Base-by-base conservation (phyloP, 2,113 vertebrate species). In the Ondatra zibethicus region DNA sequence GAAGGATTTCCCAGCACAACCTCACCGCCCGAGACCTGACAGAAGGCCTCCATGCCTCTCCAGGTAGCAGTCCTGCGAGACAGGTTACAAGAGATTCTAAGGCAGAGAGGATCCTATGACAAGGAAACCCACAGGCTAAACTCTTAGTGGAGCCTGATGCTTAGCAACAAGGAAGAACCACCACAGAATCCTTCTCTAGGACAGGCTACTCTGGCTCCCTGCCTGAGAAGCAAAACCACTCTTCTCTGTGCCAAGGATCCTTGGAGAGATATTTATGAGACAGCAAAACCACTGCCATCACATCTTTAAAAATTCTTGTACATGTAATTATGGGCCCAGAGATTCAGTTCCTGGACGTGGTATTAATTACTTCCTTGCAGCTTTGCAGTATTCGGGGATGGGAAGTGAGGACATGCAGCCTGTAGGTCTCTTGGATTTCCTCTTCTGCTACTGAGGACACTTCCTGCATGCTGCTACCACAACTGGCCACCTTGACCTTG, bases 251-350 rank as follows among this genome's bases (percentile, higher is more conserved):
- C 89, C 39, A 47, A 82, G 36, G 85, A 63, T 85, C 61, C 92
- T 93, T 87, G 85, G 85, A 91, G 81, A 50, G 91, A 95, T 73
- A 97, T 96, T 96, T 92, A 96, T 91, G 95, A 98, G 92, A 96
- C 91, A 92, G 93, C 95, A 95, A 96, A 95, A 96, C 81, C 81
- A 92, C 65, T 68, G 89, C 85, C 91, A 55, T 75, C 36, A 77
- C 80, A 63, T 92, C 72, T 94, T 96, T 84, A 80, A 89, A 96
- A 88, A 93, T 95, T 92, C 91, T 92, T 95, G 66, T 76, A 88
- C 31, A 19, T 92, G 95, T 96, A 96, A 97, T 97, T 94, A 95
- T 7, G 58, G 91, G 91, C 86, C n/a, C 80, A 95, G 81, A 39
- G 86, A 92, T 91, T 88, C 68, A 50, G 92, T 93, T 97, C 95